Base-by-base conservation (phyloP, 1,140 invertebrate species). In the Eupeodes corollae region DNA sequence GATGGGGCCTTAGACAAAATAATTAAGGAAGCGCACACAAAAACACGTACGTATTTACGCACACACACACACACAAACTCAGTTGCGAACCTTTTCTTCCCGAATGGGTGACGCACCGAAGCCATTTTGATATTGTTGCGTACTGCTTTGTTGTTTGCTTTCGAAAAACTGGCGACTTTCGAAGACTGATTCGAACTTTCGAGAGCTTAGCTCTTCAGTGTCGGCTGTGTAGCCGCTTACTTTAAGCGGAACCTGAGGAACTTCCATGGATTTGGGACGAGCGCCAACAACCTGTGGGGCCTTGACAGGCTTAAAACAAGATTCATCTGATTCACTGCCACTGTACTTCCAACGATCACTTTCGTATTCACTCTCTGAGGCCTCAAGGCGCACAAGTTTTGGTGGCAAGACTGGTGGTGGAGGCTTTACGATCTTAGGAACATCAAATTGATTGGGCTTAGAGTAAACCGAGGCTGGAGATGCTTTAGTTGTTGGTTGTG, bases 191-290 rank as follows among this genome's bases (percentile, higher is more conserved):
- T 67, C 61, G 8, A 62, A 61, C 46, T 70, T 70, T 33, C 61
- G 58, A 26, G 54, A 65, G 42, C 61, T 67, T 41, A 55, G 59
- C 51, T 84, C 82, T 53, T 83, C 79, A 0, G 82, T 84, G 56
- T 85, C 83, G 2, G 83, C 83, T 59, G 79, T 79, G 53, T 84
- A 84, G 13, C 83, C 83, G 59, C 77, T 79, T 50, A 59, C 79
- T 57, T 61, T 75, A 57, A 61, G 62, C 5, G 56, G 46, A 0
- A 52, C 19, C n/a, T 39, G 37, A 14, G 35, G 35, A 3, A 38
- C 47, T 6, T 30, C 18, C n/a, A 38, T 30, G 13, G 32, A 26
- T 44, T 44, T 14, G 52, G 1, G 31, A 51, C 21, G 59, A 52
- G 1, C 63, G 30, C 37, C 44, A 44, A 77, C 54, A 18, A 67